Base-by-base conservation (phyloP, 2,888 invertebrate genomes). In the Dasysyrphus albostriatus region DNA sequence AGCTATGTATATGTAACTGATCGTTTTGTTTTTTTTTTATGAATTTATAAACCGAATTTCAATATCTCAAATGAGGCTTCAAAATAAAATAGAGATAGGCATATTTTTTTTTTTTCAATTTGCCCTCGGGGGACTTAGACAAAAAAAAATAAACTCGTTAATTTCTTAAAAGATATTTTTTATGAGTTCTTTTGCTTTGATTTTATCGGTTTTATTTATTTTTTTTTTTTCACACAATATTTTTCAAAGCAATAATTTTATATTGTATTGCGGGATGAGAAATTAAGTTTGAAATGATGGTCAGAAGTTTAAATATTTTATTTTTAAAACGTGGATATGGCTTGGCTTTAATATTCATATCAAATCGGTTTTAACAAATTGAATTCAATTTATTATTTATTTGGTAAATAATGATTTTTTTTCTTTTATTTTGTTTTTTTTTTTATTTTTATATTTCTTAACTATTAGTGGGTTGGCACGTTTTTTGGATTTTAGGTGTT, bases 381-480 rank as follows among this genome's bases (percentile, higher is more conserved):
- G 74, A 44, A 69, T 54, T 69, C 74, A 75, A 83, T 74, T 80
- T 80, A 75, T 84, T 84, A 80, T 80, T 76, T 80, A 84, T 80
- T 80, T 75, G 39, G 80, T 63, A 59, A 59, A 39, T 61, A 24
- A 34, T 49, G 12, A 24, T 61, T 1, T 2, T 24, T 24, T 24
- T 24, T 56, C 14, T 39, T 75, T 78, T 63, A 51, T 59, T 70
- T 59, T 56, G 6, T 16, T 61, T 14, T 34, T 61, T n/a, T 34
- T 29, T 54, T n/a, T 67, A n/a, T n/a, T n/a, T n/a, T n/a, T n/a
- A n/a, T 73, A 39, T 65, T 24, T 44, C 12, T 54, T 7, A 14
- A 54, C 14, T 24, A n/a, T 54, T 67, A 14, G 73, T 51, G 51
- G 59, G 49, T 44, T 42, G 49, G 51, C 56, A 32, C 10, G 29